These are phyloP conservation scores for Echinometra lucunter DNA, from an alignment of 53 echinoderm and acorn worm genomes.

Conservation along the genomic window DNA sequence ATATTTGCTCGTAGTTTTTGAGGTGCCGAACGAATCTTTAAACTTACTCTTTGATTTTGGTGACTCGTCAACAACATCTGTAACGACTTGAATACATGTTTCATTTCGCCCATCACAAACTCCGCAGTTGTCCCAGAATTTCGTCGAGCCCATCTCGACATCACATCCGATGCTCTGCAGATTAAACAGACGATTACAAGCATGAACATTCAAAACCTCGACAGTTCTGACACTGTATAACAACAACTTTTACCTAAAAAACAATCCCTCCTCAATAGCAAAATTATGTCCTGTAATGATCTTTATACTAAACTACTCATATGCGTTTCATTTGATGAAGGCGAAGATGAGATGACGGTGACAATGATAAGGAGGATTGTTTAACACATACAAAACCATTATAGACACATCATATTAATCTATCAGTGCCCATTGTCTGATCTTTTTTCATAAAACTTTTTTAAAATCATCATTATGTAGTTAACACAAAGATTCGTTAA, in stretches of 20 bases:
- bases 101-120: conserved; percentile 60
- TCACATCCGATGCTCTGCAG: conserved; percentile 62
- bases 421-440: no score
- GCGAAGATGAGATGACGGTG: not conserved
- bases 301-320: not conserved
- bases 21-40: not conserved
- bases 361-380: not conserved
- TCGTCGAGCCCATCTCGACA: conserved; percentile 42
- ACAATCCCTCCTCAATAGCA: no score
- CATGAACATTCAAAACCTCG: not conserved
- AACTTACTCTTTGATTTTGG: conserved; percentile 59
- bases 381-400: not conserved
- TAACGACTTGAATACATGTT: conserved; percentile 32
- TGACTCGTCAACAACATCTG: not conserved
- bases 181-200: not conserved
- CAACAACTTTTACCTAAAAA: no score
- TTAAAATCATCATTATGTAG: no score
- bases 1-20: not conserved
- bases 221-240: no score
- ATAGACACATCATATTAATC: no score
- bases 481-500: no score
- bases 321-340: not conserved
- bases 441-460: no score
- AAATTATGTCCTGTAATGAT: not conserved
- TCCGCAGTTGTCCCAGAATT: conserved; percentile 67